phyloP scores from a whole-genome alignment of 2,888 invertebrate genomes.

The Rhyacophila evoluta region DNA sequence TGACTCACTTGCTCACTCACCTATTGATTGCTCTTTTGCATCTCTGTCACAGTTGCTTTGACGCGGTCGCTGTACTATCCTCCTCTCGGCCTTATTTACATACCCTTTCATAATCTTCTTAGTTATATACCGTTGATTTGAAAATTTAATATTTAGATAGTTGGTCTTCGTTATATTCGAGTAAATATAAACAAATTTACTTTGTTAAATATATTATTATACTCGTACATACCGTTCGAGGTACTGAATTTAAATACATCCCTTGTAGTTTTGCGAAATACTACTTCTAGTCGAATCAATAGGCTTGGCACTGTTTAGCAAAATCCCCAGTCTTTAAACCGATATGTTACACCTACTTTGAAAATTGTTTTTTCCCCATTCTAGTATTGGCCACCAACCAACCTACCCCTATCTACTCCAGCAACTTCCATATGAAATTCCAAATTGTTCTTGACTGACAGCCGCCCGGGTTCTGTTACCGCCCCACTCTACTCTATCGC shows the following conservation, averaged over 20 bases:
- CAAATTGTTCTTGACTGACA: slow-evolving; percentile 73
- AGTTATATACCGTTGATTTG: too few species aligned
- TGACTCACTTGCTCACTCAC: too few species aligned
- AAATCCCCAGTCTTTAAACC: background rate
- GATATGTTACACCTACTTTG: background rate
- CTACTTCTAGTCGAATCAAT: background rate
- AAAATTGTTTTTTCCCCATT: slow-evolving; percentile 52
- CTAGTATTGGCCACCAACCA: slow-evolving; percentile 30
- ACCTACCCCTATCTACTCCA: slow-evolving; percentile 30
- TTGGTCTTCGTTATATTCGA: too few species aligned
- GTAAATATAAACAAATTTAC: too few species aligned
- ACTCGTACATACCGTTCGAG: too few species aligned
- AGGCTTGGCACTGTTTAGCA: background rate
- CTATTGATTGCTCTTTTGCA: too few species aligned
- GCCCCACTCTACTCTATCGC: background rate
- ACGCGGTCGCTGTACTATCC: too few species aligned
- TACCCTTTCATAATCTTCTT: too few species aligned
- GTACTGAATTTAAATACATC: background rate
- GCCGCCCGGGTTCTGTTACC: slow-evolving; percentile 56
- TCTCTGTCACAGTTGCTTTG: too few species aligned
- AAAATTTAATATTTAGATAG: too few species aligned
- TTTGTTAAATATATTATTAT: too few species aligned
- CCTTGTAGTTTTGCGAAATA: background rate
- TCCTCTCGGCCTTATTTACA: too few species aligned
- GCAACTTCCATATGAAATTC: slow-evolving; percentile 63